Conservation (phyloP, 2,888 invertebrate genomes). For the Phasia obesa region DNA sequence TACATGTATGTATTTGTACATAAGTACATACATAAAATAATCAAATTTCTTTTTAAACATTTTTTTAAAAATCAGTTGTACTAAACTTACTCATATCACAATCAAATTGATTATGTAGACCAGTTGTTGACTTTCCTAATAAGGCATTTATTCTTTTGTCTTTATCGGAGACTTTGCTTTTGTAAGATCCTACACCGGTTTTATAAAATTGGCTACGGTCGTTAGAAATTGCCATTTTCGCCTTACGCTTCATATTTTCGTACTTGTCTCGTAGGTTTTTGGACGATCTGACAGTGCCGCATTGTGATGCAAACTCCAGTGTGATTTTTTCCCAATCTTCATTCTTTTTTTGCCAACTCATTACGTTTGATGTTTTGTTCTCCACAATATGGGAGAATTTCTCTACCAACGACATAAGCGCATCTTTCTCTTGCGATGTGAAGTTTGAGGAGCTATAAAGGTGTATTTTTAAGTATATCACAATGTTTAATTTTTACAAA, state of each 20-base stretch:
- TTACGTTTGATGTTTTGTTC: not conserved
- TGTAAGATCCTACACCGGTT: not conserved
- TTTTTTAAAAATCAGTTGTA: not conserved
- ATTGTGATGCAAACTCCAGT: not conserved
- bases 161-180: conserved; percentile 2
- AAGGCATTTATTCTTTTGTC: not conserved
- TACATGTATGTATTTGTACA: not conserved
- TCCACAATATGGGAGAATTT: not conserved
- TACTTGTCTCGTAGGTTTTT: not conserved
- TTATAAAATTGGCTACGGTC: conserved; percentile 4
- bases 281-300: not conserved
- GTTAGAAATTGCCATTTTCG: not conserved
- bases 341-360: conserved; percentile 7
- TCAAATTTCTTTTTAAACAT: not conserved
- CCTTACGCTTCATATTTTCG: not conserved
- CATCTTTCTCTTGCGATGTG: conserved; percentile 1
- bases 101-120: not conserved
- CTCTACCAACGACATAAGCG: not conserved
- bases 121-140: conserved; percentile 6
- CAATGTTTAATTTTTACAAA: not conserved
- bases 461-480: not conserved
- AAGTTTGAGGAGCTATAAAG: not conserved
- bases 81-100: conserved; percentile 9
- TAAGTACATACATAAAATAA: not conserved
- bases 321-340: not conserved